phyloP scores from a whole-genome alignment of 2,888 invertebrate genomes.

The Apamea sordens region DNA sequence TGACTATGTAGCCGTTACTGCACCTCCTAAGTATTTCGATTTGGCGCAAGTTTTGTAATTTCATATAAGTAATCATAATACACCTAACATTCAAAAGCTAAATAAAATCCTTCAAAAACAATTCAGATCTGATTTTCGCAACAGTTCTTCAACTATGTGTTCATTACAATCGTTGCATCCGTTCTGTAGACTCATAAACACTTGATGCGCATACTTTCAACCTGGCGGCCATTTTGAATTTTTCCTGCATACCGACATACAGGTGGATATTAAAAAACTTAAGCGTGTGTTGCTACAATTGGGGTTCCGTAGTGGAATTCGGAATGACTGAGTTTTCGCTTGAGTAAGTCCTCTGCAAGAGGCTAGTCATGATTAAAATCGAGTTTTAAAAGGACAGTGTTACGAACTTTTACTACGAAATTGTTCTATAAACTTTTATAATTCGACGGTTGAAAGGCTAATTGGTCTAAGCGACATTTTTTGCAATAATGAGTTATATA shows the following conservation, averaged over 20 bases:
- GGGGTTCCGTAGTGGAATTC: conserved; percentile 44
- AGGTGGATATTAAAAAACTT: conserved; percentile 80
- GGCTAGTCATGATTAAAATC: too few relatives aligned
- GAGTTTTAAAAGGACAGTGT: too few relatives aligned
- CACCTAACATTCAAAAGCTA: not conserved
- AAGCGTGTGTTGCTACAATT: conserved; percentile 65
- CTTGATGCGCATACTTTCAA: conserved; percentile 32
- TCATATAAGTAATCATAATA: not conserved
- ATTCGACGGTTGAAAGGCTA: too few relatives aligned
- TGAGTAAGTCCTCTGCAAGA: not conserved
- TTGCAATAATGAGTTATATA: too few relatives aligned
- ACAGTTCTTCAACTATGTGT: conserved; percentile 43
- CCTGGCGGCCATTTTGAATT: conserved; percentile 44
- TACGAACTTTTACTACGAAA: too few relatives aligned
- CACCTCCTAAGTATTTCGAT: too few relatives aligned
- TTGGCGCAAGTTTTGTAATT: too few relatives aligned
- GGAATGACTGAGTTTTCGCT: not conserved
- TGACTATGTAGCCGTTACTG: too few relatives aligned
- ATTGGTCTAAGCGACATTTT: too few relatives aligned
- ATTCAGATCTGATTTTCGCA: conserved; percentile 2
- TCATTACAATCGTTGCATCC: conserved; percentile 15
- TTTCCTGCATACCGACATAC: conserved; percentile 63
- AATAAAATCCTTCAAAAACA: not conserved
- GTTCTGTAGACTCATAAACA: conserved; percentile 27
- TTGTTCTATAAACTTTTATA: too few relatives aligned